Conservation (phyloP, 2,888 invertebrate genomes). For the Glaucopsyche alexis region DNA sequence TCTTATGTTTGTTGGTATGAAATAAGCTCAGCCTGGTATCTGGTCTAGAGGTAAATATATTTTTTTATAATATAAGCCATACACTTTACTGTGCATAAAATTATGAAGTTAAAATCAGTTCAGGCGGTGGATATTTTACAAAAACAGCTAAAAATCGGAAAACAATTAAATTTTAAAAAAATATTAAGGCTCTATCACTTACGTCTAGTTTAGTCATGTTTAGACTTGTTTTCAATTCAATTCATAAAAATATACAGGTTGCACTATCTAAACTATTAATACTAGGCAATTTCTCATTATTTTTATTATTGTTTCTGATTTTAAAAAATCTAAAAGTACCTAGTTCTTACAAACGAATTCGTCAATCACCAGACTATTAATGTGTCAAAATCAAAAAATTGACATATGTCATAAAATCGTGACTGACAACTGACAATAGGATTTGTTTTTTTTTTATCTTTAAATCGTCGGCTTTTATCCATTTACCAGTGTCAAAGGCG, state of each 20-base stretch:
- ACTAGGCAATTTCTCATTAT: background rate
- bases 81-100: background rate
- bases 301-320: background rate
- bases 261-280: background rate
- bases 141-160: background rate
- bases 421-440: too few species aligned
- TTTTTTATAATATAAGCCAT: background rate
- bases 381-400: too few species aligned
- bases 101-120: background rate
- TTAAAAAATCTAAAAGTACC: background rate
- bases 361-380: too few species aligned
- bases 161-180: background rate
- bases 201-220: slow-evolving; percentile 64
- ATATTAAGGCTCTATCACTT: slow-evolving; percentile 43
- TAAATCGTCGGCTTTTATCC: too few species aligned
- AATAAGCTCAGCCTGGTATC: too few species aligned
- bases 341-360: too few species aligned
- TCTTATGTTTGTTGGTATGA: too few species aligned
- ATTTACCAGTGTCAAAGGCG: too few species aligned
- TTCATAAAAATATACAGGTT: background rate
- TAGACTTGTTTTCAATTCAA: slow-evolving; percentile 25
- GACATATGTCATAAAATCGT: too few species aligned
- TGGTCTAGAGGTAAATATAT: too few species aligned
- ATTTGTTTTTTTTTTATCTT: too few species aligned
- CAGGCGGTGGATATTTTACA: background rate